Conservation (phyloP, 1,140 invertebrate genomes). For the Zaprionus lachaisei region DNA sequence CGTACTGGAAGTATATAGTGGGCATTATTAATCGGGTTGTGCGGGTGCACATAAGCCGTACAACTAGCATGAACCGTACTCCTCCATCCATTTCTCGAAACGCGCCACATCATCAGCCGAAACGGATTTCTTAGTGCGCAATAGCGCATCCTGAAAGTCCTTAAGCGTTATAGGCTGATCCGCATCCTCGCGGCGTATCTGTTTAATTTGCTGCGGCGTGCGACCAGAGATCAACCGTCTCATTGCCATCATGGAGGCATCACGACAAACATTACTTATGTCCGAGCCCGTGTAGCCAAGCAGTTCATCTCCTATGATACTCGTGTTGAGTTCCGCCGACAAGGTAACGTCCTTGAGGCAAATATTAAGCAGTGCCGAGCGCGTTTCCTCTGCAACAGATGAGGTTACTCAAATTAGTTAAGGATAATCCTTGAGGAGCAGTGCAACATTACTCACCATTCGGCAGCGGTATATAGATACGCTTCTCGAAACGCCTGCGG, state of each 20-base stretch:
- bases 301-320: conserved; percentile 91
- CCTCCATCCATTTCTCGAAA: conserved; percentile 98
- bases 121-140: conserved; percentile 97
- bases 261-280: conserved; percentile 98
- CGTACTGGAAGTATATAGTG: conserved; percentile 67
- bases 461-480: conserved; percentile 99
- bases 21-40: conserved; percentile 42
- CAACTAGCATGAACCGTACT: conserved; percentile 92
- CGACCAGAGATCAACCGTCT: conserved; percentile 96
- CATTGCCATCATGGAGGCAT: conserved; percentile 99
- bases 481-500: conserved; percentile 97
- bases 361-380: conserved; percentile 94
- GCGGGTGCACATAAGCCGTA: conserved; percentile 62
- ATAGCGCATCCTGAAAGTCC: conserved; percentile 95
- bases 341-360: conserved; percentile 96
- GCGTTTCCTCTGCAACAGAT: conserved; percentile 88
- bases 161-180: conserved; percentile 95
- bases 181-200: conserved; percentile 96
- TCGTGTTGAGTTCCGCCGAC: conserved; percentile 91
- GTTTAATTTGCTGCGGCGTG: conserved; percentile 95
- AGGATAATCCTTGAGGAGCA: no score
- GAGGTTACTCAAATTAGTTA: neutral
- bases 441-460: conserved; percentile 86
- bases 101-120: conserved; percentile 95
- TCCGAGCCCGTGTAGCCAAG: conserved; percentile 99